Evolutionary conservation across 2,888 invertebrate genomes (phyloP), one percentile per base, ranked within the genome.

Genomic region (Erebia ligea): DNA sequence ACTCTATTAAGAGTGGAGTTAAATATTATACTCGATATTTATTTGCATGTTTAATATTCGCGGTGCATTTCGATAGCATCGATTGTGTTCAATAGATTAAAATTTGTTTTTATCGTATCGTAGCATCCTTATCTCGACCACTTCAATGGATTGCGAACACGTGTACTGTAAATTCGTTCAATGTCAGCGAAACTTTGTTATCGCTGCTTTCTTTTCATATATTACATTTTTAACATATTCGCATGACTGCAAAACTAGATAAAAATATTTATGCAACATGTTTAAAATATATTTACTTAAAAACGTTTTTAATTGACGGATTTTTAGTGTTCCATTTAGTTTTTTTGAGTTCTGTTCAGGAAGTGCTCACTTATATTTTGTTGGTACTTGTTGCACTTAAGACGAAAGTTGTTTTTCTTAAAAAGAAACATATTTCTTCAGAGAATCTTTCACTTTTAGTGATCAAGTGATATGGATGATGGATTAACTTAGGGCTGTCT

Each of bases 141-240:
- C 45, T 63, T 63, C 34, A 68, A 62, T 54, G 45, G 42, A 65
- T 64, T 69, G 11, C 42, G 19, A 19, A 59, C 59, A 65, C 58
- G 54, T 62, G 64, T 69, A 65, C 57, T 66, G 59, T 59, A 19
- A 19, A 42, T 68, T 56, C n/a, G 13, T 54, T 68, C 56, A 56
- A 64, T 65, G 65, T 52, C 65, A 65, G 65, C 13, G 40, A 54
- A 65, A 65, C 54, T 54, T 15, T 52, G 10, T 65, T 65, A 65
- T 63, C 50, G 63, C 63, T 63, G 50, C 25, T 63, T 50, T 63
- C 50, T 63, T 50, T 63, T 15, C 25, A 45, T 25, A 13, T 25
- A 45, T 50, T 15, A 5, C n/a, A 25, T 8, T 57, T 25, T 57
- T 25, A 19, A 13, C 6, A 50, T 50, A 50, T 54, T 10, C 2